Evolutionary conservation across 2,888 invertebrate species (phyloP), one percentile per base, ranked within the genome.

Genomic region (Nemapogon koenigi): DNA sequence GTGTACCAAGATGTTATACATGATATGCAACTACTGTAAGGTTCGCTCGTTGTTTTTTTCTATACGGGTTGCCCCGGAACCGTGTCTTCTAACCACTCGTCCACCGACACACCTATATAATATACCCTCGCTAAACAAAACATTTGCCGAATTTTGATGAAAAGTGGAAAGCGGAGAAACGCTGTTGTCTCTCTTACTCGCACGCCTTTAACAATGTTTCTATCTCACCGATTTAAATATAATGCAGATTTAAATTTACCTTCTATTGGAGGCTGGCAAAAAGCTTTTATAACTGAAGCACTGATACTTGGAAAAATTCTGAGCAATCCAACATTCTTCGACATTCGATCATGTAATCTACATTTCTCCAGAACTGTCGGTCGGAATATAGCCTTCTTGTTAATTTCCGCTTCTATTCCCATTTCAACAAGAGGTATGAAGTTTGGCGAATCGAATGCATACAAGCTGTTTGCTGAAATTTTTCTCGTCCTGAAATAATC

Each of bases 231-330:
- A 18, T 11, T 27, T 6, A 27, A 22, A 32, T 19, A 2, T 35
- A 6, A 7, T 22, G 6, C 22, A 22, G 22, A 7, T 22, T 6
- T 27, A 16, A 11, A 29, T 43, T 43, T 54, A 78, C 79, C 85
- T 50, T 80, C 72, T 42, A 89, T 89, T 10, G 94, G 90, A 2
- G 91, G 86, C 46, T 88, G 83, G 25, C 89, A 67, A 53, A 89
- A 88, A 0, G 89, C 86, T 46, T 67, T 80, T 2, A 91, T 81
- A 15, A 93, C 89, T 27, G 88, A 85, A 1, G 83, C 76, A 7
- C 92, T 91, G 52, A 98, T 94, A 46, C 94, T 93, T 0, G 97
- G 97, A 58, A 96, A 97, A 50, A 97, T 83, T 10, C 94, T 82
- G 29, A 97, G 61, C 15, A 97, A 63, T 0, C 91, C 92, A 2